Percentiles rank a stretch among this genome's conserved stretches.
phyloP scores from a whole-genome alignment of 2,888 invertebrate species.

The Lumbricus terrestris region DNA sequence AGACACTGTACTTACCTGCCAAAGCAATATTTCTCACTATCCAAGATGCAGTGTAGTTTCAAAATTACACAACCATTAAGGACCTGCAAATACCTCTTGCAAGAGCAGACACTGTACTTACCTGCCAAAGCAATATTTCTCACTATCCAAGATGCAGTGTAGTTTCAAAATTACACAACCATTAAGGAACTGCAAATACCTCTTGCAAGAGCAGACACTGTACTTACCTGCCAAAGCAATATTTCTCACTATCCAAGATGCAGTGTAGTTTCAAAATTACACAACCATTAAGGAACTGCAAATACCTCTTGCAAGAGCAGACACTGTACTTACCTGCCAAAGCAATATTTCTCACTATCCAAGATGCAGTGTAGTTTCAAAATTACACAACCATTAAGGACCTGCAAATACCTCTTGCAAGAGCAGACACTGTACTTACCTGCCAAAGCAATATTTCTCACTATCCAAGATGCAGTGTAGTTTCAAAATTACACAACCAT shows the following conservation, averaged over 20 bases:
- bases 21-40: not conserved
- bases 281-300: not conserved
- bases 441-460: not conserved
- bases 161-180: not conserved
- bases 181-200: not conserved
- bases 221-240: not conserved
- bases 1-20: too few relatives aligned
- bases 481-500: not conserved
- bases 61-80: not conserved
- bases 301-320: constrained; percentile 10
- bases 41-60: not conserved
- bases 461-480: not conserved
- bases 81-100: not conserved
- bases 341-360: not conserved
- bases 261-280: not conserved
- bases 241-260: not conserved
- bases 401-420: not conserved
- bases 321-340: too few relatives aligned
- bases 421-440: too few relatives aligned
- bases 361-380: not conserved
- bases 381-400: too few relatives aligned
- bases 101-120: too few relatives aligned
- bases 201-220: too few relatives aligned
- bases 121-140: not conserved
- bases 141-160: not conserved